A percentile compares a stretch with the other conserved stretches of the same genome.
Conservation (phyloP, 2,113 vertebrate genomes). For the Nothocercus julius region DNA sequence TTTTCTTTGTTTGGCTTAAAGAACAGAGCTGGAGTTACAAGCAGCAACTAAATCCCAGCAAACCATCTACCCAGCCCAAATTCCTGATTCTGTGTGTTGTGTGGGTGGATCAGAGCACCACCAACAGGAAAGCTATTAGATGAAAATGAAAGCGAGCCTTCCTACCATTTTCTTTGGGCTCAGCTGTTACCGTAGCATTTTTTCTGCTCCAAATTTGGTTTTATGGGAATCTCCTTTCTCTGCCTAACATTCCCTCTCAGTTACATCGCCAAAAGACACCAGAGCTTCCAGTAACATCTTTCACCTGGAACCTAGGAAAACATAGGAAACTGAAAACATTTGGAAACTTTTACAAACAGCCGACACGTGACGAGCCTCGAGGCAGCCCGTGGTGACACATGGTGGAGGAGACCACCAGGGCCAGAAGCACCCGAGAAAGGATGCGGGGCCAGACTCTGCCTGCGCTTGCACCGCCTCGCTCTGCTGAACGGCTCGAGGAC, state of each 20-base stretch:
- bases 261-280: neutral
- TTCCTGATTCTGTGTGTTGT: neutral
- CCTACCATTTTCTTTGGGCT: neutral
- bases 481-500: neutral
- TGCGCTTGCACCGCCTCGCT: neutral
- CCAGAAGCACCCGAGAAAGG: neutral
- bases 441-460: neutral
- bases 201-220: neutral
- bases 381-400: accelerated
- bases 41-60: neutral
- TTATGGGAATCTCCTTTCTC: neutral
- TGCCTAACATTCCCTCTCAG: neutral
- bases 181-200: neutral
- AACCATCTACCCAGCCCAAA: neutral
- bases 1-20: neutral
- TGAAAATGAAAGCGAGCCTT: neutral
- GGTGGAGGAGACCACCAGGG: neutral
- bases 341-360: accelerated
- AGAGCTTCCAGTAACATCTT: neutral
- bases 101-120: constrained; percentile 31
- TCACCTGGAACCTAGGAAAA: neutral
- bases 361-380: accelerated
- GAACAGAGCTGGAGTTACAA: neutral
- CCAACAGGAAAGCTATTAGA: neutral
- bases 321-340: neutral